phyloP scores from a whole-genome alignment of 2,797 vertebrate species.

The Parotocinclus haroldoi region DNA sequence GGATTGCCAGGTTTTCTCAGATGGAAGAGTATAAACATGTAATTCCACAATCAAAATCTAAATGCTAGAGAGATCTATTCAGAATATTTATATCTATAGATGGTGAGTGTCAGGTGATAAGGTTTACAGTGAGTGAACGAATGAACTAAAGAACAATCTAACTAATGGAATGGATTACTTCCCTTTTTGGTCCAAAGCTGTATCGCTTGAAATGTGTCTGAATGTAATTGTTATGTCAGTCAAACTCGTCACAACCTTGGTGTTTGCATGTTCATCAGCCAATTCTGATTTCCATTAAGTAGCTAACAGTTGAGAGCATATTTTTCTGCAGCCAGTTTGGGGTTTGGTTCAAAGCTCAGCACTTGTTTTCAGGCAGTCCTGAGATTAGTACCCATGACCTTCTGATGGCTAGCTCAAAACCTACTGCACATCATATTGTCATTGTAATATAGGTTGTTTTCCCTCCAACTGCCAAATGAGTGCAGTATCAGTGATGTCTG shows the following conservation, averaged over 20 bases:
- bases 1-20: slow-evolving; percentile 17
- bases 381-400: slow-evolving; percentile 4
- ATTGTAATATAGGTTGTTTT: background rate
- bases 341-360: background rate
- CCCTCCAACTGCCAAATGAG: background rate
- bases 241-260: slow-evolving; percentile 4
- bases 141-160: slow-evolving; percentile 21
- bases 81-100: slow-evolving; percentile 23
- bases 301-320: too few relatives aligned
- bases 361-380: background rate
- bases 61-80: slow-evolving; percentile 51
- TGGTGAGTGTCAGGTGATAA: slow-evolving; percentile 28
- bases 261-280: slow-evolving; percentile 23
- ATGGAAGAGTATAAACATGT: slow-evolving; percentile 40
- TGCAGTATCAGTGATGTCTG: too few relatives aligned
- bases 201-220: slow-evolving; percentile 25
- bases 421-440: background rate
- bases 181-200: slow-evolving; percentile 45
- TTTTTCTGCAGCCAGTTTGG: background rate
- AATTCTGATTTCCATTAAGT: too few relatives aligned
- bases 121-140: slow-evolving; percentile 45
- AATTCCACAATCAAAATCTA: slow-evolving; percentile 68
- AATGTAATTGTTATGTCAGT: slow-evolving; percentile 40
- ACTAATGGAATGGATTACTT: slow-evolving; percentile 11
- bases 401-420: background rate